Conservation (phyloP, 1,140 invertebrate species). For the Zaprionus nigranus region DNA sequence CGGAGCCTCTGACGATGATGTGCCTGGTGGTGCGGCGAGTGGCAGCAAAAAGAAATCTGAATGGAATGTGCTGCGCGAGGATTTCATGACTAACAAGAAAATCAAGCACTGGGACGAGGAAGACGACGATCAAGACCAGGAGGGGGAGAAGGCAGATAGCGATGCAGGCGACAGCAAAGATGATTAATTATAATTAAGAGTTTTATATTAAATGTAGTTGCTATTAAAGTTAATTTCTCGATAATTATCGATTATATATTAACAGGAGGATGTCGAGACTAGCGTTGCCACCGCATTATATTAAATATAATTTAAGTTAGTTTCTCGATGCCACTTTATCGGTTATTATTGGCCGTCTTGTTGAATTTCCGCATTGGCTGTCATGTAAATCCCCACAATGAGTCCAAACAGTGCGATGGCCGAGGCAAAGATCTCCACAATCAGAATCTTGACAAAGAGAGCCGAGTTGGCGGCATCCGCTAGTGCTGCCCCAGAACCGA, state of each 20-base stretch:
- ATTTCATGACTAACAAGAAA: constrained; percentile 94
- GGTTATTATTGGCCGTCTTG: no score
- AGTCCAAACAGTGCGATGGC: constrained; percentile 99
- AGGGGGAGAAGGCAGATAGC: constrained; percentile 27
- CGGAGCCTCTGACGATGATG: background rate
- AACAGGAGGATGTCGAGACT: no score
- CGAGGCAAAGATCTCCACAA: constrained; percentile 99
- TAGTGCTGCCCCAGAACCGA: constrained; percentile 97
- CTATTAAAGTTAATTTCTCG: constrained; percentile 46
- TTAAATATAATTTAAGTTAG: constrained; percentile 35
- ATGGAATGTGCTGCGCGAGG: constrained; percentile 88
- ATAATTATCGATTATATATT: background rate
- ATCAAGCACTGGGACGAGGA: constrained; percentile 96
- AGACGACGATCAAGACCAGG: constrained; percentile 75
- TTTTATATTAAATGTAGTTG: constrained; percentile 17
- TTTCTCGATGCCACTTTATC: background rate
- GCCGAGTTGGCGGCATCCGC: constrained; percentile 97
- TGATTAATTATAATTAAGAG: constrained; percentile 51
- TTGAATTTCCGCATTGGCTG: constrained; percentile 86
- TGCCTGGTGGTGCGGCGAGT: background rate
- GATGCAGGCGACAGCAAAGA: constrained; percentile 42
- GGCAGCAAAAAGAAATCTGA: constrained; percentile 85
- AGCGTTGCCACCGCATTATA: background rate
- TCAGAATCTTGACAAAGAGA: constrained; percentile 98
- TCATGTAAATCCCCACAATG: constrained; percentile 98